Percentiles rank a stretch among this genome's conserved stretches.
Evolutionary conservation across 2,113 vertebrate species (phyloP).

Genomic region (Antigone vipio): DNA sequence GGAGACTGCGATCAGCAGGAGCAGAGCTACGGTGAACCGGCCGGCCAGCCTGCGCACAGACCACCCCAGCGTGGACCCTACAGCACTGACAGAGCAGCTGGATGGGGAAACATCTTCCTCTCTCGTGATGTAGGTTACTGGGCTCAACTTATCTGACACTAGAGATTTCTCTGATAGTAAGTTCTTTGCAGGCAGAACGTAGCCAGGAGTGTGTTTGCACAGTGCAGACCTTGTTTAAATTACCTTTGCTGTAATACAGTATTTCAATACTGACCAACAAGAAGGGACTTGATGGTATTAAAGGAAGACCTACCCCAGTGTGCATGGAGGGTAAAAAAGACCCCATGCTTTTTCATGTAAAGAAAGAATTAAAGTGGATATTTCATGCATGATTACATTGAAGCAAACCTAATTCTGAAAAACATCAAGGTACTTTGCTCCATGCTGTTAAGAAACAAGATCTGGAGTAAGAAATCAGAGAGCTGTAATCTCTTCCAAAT

Average conservation of each 20-base stretch:
- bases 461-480: neutral
- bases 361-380: neutral
- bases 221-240: neutral
- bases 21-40: neutral
- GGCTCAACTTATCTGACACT: neutral
- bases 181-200: neutral
- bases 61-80: accelerated
- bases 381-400: neutral
- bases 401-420: neutral
- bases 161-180: neutral
- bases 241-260: neutral
- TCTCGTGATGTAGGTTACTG: neutral
- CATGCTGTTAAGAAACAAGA: neutral
- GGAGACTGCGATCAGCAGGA: neutral
- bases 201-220: neutral
- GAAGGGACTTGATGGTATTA: neutral
- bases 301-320: neutral
- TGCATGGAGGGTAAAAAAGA: neutral
- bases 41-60: neutral
- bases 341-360: neutral
- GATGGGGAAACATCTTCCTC: neutral
- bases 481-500: neutral
- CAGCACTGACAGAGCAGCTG: neutral
- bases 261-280: neutral
- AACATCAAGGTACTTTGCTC: neutral